A percentile compares a stretch with the other conserved stretches of the same genome.
Conservation (phyloP, 2,888 invertebrate species). For the Caenorhabditis virilis region DNA sequence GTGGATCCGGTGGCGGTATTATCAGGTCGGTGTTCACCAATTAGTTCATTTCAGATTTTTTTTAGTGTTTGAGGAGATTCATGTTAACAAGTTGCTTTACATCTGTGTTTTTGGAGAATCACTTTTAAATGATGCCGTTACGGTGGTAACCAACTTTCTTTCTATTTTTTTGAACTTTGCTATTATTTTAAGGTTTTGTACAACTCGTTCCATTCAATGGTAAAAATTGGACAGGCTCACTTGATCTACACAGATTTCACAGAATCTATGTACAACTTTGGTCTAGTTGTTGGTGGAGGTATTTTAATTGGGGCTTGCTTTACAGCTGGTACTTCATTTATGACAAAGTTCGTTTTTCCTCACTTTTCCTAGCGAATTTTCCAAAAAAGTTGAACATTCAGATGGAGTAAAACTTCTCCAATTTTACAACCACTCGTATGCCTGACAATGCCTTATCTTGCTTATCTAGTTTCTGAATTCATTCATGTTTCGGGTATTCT, state of each 20-base stretch:
- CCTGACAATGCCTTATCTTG: slow-evolving; percentile 94
- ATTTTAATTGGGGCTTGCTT: slow-evolving; percentile 58
- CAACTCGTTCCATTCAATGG: slow-evolving; percentile 57
- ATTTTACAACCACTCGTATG: slow-evolving; percentile 97
- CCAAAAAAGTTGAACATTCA: slow-evolving; percentile 13
- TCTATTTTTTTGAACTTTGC: not conserved
- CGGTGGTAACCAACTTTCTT: slow-evolving; percentile 75
- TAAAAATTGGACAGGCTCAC: slow-evolving; percentile 53
- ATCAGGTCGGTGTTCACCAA: slow-evolving; percentile 9
- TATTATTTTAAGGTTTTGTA: slow-evolving; percentile 51
- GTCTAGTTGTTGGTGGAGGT: slow-evolving; percentile 61
- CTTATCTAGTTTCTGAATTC: slow-evolving; percentile 94
- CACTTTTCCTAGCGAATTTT: not conserved
- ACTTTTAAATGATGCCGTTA: slow-evolving; percentile 94
- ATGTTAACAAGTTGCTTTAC: slow-evolving; percentile 71
- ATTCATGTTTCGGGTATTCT: slow-evolving; percentile 97
- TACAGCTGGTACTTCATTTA: slow-evolving; percentile 52
- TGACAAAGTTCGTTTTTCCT: slow-evolving; percentile 48
- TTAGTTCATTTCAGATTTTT: not conserved
- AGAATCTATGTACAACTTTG: slow-evolving; percentile 50
- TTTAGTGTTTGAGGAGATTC: slow-evolving; percentile 64
- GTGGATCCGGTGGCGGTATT: slow-evolving; percentile 67
- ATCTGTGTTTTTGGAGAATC: slow-evolving; percentile 98
- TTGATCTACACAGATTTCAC: slow-evolving; percentile 54
- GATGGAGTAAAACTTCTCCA: slow-evolving; percentile 90